Evolutionary conservation across 1,140 invertebrate species (phyloP), one percentile per base, ranked within the genome.

Genomic region (Lutraria rhynchaena): DNA sequence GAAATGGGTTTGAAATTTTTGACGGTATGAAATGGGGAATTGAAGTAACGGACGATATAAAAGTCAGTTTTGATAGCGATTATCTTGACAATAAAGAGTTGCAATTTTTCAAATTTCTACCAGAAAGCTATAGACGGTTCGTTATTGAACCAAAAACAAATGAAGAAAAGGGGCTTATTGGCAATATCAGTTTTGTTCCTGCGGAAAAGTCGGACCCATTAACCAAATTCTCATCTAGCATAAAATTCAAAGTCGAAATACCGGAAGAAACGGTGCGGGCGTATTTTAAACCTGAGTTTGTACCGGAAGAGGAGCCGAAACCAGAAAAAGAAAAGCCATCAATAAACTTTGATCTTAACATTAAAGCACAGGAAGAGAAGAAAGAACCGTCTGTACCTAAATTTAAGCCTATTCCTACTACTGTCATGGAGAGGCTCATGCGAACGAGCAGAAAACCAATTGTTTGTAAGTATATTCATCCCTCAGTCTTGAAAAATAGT

Each of bases 41-140:
- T 9, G 75, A 86, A 24, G 61, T 91, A 0, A 77, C 51, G 3
- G 87, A 87, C 22, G 88, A 89, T 63, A 75, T 91, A 0, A 83
- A 87, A 82, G 69, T 86, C 2, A 86, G 70, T 51, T 81, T 77
- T 24, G 78, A 86, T 19, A 86, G 84, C 69, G 87, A 90, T 41
- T 81, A 87, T 29, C 35, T 75, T 24, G 85, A 88, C 11, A 88
- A 89, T 74, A 82, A 80, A 49, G 83, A 87, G 22, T 53, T 89
- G n/a, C 80, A 85, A 77, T 89, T 83, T 69, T 89, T 87, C 61
- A 84, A 85, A 49, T 60, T 85, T 63, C 70, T 90, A 31, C 86
- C 81, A 33, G 90, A 91, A 67, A 88, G 86, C 49, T 90, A 89
- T 74, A 81, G 84, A 71, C 78, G 82, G 46, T 89, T 88, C 81